Percentiles rank a stretch among this genome's conserved stretches.
phyloP scores from a whole-genome alignment of 2,113 vertebrate genomes.

The Sceloporus tristichus region DNA sequence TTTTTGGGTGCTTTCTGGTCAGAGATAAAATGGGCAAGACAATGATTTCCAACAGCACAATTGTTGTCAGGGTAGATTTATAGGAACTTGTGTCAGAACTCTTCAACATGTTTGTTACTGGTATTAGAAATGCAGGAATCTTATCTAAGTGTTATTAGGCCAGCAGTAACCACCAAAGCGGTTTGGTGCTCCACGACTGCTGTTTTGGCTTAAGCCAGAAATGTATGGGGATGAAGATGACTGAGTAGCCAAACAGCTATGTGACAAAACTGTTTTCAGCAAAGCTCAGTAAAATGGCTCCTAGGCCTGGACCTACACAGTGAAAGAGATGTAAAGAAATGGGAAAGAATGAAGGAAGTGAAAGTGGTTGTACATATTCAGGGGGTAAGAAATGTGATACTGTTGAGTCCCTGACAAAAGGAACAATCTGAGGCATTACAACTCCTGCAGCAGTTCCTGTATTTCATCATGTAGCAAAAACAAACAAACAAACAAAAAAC shows the following conservation, averaged over 20 bases:
- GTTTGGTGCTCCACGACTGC: no score
- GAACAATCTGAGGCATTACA: neutral
- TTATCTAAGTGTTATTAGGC: neutral
- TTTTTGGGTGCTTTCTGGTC: neutral
- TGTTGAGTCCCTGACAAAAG: neutral
- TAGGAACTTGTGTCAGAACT: neutral
- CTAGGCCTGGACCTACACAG: no score
- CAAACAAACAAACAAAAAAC: neutral
- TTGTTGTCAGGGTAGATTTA: neutral
- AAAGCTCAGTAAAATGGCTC: neutral
- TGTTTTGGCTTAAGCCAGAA: neutral
- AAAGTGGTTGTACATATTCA: neutral
- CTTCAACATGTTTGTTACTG: neutral
- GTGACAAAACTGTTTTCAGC: neutral
- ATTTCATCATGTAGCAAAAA: neutral
- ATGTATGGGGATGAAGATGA: neutral
- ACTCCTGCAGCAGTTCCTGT: no score
- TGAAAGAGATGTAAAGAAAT: neutral
- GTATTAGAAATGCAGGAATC: neutral
- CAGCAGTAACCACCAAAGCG: neutral
- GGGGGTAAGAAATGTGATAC: neutral
- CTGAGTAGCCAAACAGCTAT: neutral
- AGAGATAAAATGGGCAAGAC: neutral
- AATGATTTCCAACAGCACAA: neutral
- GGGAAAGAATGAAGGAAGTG: neutral